These are phyloP conservation scores for Ophioderma brevispina DNA, from an alignment of 35 echinoderm and acorn worm species.

Conservation along the genomic window DNA sequence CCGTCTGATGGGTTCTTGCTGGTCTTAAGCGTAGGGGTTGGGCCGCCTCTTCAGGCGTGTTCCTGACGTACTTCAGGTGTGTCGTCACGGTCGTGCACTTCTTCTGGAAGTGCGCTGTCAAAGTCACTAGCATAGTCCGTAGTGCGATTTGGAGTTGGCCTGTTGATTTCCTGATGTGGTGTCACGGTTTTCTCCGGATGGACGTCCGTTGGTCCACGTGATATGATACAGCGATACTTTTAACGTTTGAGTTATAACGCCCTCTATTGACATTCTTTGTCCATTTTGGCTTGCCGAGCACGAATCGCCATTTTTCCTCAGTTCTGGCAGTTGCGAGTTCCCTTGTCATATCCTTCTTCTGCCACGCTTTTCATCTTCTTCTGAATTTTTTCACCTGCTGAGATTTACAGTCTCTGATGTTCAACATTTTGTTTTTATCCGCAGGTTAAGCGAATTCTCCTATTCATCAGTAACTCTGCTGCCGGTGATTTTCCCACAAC, in stretches of 20 bases:
- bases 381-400: neutral
- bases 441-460: conserved; percentile 33
- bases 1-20: neutral
- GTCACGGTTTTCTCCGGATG: neutral
- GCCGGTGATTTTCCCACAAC: conserved; percentile 34
- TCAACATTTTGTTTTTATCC: neutral
- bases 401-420: neutral
- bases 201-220: neutral
- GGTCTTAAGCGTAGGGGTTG: neutral
- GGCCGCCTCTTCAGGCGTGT: neutral
- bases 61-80: too few relatives aligned
- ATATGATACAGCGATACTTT: neutral
- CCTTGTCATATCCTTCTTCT: neutral
- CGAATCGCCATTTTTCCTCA: neutral
- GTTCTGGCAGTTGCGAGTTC: neutral
- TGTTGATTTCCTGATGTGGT: conserved; percentile 1
- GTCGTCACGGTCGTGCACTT: too few relatives aligned
- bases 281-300: neutral
- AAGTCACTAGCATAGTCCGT: neutral
- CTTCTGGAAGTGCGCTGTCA: too few relatives aligned
- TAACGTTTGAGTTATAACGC: neutral
- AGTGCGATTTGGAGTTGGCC: neutral
- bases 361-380: neutral
- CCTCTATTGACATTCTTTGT: neutral
- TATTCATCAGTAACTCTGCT: conserved; percentile 48